phyloP scores from a whole-genome alignment of 2,113 vertebrate species.

The Corythoichthys haematopterus region DNA sequence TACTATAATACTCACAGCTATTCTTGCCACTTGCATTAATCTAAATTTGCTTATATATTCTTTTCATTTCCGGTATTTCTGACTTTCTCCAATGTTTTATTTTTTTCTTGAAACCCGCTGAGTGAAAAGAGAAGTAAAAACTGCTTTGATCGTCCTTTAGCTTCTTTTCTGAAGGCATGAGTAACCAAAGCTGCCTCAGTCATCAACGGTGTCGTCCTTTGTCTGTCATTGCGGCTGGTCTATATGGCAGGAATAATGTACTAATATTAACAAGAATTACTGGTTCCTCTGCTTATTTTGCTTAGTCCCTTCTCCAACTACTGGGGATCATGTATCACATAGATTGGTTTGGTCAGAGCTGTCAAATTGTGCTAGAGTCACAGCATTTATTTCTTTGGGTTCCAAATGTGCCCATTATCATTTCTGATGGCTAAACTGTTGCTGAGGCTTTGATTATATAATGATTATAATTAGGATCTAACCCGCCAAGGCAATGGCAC shows the following conservation, averaged over 20 bases:
- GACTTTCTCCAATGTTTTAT: not conserved
- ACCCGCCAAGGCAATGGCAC: not conserved
- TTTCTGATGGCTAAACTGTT: constrained; percentile 6
- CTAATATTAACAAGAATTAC: constrained; percentile 34
- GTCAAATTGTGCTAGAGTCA: constrained; percentile 14
- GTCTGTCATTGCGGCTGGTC: constrained; percentile 34
- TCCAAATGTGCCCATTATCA: not conserved
- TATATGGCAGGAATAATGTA: constrained; percentile 34
- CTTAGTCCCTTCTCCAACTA: constrained; percentile 25
- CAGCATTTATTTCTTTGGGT: not conserved
- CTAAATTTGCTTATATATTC: not conserved
- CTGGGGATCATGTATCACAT: constrained; percentile 24
- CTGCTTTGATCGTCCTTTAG: constrained; percentile 6
- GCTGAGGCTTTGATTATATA: constrained; percentile 6
- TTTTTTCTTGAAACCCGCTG: not conserved
- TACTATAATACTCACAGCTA: not conserved
- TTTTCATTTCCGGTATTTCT: not conserved
- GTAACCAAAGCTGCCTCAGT: constrained; percentile 34
- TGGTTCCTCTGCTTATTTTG: constrained; percentile 54
- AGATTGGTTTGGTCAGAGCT: constrained; percentile 16
- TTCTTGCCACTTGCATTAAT: not conserved
- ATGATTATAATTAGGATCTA: constrained; percentile 15
- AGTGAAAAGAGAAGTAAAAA: constrained; percentile 22
- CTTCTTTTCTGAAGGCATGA: constrained; percentile 9
- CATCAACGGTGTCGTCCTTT: constrained; percentile 35